Conservation (phyloP, 2,888 invertebrate species). For the Drosophila bunnanda region DNA sequence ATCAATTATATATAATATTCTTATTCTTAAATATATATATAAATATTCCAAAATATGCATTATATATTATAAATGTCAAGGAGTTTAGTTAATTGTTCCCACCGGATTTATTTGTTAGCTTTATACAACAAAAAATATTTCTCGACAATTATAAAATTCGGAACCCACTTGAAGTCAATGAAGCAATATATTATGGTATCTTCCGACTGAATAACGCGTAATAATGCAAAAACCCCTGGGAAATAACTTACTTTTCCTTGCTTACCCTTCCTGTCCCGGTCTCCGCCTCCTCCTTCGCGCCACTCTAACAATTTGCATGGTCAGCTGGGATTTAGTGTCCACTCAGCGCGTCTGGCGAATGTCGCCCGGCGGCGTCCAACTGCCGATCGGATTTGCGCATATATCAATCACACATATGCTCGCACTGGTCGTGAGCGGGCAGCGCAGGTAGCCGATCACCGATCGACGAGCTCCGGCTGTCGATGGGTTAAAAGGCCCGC, state of each 20-base stretch:
- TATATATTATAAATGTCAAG: neutral
- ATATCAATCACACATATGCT: constrained; percentile 21
- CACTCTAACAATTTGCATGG: constrained; percentile 25
- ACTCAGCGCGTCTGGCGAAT: constrained; percentile 40
- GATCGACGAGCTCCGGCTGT: neutral
- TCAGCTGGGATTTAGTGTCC: constrained; percentile 40
- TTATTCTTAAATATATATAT: too few relatives aligned
- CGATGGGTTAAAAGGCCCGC: constrained; percentile 65
- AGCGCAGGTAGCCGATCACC: constrained; percentile 26
- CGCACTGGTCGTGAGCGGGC: constrained; percentile 15
- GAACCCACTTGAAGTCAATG: neutral
- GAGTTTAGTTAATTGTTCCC: too few relatives aligned
- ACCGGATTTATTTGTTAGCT: neutral
- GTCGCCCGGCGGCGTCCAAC: constrained; percentile 3
- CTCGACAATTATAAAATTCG: neutral
- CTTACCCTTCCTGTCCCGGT: neutral
- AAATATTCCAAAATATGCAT: too few relatives aligned
- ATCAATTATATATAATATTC: neutral
- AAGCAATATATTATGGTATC: neutral
- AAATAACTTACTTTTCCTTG: constrained; percentile 11
- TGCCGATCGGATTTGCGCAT: constrained; percentile 21
- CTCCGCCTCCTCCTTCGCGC: neutral
- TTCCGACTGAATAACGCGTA: neutral
- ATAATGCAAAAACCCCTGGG: constrained; percentile 6
- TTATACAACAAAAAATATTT: neutral